Evolutionary conservation across 2,113 vertebrate genomes (phyloP).

Genomic region (Ciconia stormi): DNA sequence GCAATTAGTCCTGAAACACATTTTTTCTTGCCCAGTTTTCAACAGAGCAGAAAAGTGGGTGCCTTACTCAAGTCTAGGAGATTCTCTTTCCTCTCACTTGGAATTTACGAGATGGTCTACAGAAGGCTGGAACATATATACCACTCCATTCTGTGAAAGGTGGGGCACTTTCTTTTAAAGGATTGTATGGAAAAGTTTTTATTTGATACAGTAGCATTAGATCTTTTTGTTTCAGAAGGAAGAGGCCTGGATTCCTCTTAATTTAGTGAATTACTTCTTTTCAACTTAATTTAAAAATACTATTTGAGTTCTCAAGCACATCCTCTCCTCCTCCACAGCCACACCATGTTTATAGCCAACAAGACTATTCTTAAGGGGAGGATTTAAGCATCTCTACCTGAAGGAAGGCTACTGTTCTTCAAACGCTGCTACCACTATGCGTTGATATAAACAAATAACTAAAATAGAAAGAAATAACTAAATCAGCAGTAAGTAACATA

Average conservation of each 20-base stretch:
- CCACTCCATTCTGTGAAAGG: not conserved
- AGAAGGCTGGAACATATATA: not conserved
- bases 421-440: not conserved
- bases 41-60: not conserved
- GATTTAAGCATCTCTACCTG: not conserved
- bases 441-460: not conserved
- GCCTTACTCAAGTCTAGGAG: not conserved
- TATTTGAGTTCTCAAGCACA: not conserved
- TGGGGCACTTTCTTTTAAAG: not conserved
- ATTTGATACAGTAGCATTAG: not conserved
- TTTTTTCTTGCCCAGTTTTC: not conserved
- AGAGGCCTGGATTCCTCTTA: not conserved
- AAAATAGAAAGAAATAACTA: not conserved
- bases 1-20: no score
- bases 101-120: not conserved
- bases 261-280: not conserved
- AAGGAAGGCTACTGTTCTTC: not conserved
- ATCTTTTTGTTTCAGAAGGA: fast-evolving
- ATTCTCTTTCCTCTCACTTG: not conserved
- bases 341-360: not conserved
- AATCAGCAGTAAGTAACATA: not conserved
- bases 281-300: not conserved
- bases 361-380: not conserved
- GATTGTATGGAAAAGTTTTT: not conserved
- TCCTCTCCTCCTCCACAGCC: not conserved